These are phyloP conservation scores for Myotis lucifugus DNA, from an alignment of 2,113 vertebrate species.

Conservation along the genomic window DNA sequence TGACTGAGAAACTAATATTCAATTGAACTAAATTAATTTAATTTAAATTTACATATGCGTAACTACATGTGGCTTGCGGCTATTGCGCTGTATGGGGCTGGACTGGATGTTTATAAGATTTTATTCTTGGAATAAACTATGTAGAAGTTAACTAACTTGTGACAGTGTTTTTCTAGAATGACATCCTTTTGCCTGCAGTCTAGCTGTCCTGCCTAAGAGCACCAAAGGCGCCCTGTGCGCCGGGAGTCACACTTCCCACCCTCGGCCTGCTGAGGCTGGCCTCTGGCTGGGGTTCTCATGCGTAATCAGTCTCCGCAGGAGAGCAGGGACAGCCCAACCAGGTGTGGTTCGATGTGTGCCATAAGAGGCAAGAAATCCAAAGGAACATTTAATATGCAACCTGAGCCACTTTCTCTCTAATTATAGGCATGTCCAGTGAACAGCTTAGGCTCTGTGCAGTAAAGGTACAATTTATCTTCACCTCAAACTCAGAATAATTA, in stretches of 20 bases:
- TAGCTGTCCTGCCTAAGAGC: background rate
- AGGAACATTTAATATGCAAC: background rate
- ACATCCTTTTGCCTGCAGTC: background rate
- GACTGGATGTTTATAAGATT: background rate
- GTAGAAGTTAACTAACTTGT: background rate
- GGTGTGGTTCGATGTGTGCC: background rate
- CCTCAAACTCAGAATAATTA: background rate
- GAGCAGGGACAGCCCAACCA: background rate
- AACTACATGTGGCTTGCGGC: background rate
- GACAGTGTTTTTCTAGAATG: conserved; percentile 1
- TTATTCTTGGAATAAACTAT: conserved; percentile 1
- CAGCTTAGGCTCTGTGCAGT: background rate
- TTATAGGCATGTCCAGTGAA: background rate
- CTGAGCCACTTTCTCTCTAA: background rate
- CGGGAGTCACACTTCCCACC: background rate
- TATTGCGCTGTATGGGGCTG: background rate
- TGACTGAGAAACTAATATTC: background rate
- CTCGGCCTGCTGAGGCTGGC: background rate
- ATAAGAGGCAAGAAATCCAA: background rate
- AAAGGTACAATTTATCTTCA: background rate
- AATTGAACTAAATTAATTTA: background rate
- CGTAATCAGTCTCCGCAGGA: background rate
- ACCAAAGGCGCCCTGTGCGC: background rate
- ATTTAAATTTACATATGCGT: background rate
- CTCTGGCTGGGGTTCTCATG: background rate